These are phyloP conservation scores for Chrysolina haemoptera DNA, from an alignment of 2,888 invertebrate genomes.

Conservation along the genomic window DNA sequence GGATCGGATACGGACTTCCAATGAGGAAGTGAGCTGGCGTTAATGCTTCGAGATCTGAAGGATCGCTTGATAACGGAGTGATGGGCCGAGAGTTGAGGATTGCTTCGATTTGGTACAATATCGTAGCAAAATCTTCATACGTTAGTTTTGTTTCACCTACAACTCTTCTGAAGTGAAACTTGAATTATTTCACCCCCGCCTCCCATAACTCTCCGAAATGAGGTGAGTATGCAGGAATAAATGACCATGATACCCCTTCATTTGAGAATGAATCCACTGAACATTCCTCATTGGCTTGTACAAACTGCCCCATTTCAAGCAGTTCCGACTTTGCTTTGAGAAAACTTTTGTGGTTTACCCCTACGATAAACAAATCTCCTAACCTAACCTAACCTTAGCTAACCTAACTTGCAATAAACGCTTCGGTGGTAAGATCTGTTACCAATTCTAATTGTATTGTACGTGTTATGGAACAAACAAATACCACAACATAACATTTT, in stretches of 20 bases:
- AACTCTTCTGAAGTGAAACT: constrained; percentile 57
- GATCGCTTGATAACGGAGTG: constrained; percentile 52
- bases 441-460: constrained; percentile 22
- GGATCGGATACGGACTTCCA: constrained; percentile 48
- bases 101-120: constrained; percentile 59
- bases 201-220: constrained; percentile 63
- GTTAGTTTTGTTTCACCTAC: constrained; percentile 51
- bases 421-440: constrained; percentile 6
- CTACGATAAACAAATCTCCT: constrained; percentile 21
- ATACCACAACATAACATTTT: constrained; percentile 37
- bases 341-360: constrained; percentile 24
- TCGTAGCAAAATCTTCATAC: constrained; percentile 59
- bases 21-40: constrained; percentile 60
- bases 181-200: constrained; percentile 57
- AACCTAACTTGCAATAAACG: constrained; percentile 25
- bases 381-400: too few species aligned
- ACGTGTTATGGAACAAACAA: constrained; percentile 10
- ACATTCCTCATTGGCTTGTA: not conserved
- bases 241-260: constrained; percentile 19
- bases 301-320: not conserved
- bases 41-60: constrained; percentile 51
- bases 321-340: constrained; percentile 28
- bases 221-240: constrained; percentile 54
- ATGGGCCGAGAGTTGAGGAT: constrained; percentile 61
- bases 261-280: constrained; percentile 2